Conservation (phyloP, 2,888 invertebrate genomes). For the Eupithecia exiguata region DNA sequence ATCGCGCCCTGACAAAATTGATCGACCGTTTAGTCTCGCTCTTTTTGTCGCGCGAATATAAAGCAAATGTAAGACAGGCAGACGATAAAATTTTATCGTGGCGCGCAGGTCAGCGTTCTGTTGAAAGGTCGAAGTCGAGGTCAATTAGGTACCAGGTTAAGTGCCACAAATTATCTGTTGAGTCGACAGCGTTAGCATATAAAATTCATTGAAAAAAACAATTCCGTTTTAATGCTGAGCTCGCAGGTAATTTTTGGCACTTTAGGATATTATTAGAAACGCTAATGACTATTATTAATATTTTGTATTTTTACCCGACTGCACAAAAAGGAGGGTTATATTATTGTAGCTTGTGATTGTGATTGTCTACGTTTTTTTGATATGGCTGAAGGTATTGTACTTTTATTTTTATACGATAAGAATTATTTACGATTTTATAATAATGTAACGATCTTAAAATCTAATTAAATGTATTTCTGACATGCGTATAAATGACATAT, state of each 20-base stretch:
- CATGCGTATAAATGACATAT: not conserved
- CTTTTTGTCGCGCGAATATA: not conserved
- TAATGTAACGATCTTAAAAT: not conserved
- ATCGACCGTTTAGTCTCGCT: not conserved
- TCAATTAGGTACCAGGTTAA: not conserved
- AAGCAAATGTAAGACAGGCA: not conserved
- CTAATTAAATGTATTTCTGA: not conserved
- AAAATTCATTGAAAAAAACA: not conserved
- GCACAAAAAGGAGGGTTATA: not conserved
- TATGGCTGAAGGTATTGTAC: conserved; percentile 4
- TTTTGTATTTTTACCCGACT: not conserved
- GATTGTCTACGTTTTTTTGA: conserved; percentile 1
- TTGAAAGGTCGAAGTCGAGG: not conserved
- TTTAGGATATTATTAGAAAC: conserved; percentile 4
- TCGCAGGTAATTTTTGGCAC: not conserved
- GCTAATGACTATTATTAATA: not conserved
- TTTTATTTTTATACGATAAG: not conserved
- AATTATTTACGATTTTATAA: not conserved
- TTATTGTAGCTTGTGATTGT: conserved; percentile 2
- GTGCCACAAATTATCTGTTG: not conserved
- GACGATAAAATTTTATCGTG: not conserved
- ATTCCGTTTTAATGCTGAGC: not conserved
- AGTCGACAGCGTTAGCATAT: not conserved
- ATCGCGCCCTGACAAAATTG: not conserved
- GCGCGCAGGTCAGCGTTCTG: not conserved